These are phyloP conservation scores for Erythrocebus patas DNA, from an alignment of 2,113 vertebrate genomes.

Conservation along the genomic window DNA sequence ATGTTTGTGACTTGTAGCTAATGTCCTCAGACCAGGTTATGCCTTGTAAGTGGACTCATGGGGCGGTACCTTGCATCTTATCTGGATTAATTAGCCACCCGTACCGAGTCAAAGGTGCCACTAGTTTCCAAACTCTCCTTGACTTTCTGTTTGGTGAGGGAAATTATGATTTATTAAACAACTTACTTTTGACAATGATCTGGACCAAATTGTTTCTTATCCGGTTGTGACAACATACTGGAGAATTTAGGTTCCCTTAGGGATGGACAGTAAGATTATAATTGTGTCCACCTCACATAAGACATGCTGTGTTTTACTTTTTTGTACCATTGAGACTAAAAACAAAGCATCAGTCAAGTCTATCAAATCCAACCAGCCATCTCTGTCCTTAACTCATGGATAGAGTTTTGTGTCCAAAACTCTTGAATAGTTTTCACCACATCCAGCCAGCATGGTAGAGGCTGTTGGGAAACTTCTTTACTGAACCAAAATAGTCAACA, in stretches of 20 bases:
- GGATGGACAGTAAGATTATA: not conserved
- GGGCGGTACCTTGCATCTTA: not conserved
- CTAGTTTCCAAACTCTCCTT: not conserved
- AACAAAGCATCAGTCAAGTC: not conserved
- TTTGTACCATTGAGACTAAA: not conserved
- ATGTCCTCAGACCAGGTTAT: not conserved
- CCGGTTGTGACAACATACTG: not conserved
- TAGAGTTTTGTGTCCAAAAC: not conserved
- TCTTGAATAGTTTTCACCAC: not conserved
- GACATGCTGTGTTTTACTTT: not conserved
- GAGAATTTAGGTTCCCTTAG: not conserved
- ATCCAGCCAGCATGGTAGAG: not conserved
- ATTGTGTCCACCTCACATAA: not conserved
- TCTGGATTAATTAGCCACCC: not conserved
- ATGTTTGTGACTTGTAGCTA: not conserved
- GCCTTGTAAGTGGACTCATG: not conserved
- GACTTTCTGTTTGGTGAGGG: not conserved
- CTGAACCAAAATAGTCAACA: not conserved
- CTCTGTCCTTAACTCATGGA: not conserved
- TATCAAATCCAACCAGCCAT: not conserved
- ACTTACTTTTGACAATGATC: not conserved
- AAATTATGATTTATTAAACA: not conserved
- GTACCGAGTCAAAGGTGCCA: not conserved
- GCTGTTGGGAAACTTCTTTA: not conserved
- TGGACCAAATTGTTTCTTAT: not conserved